Evolutionary conservation across 2,888 invertebrate species (phyloP), one percentile per base, ranked within the genome.

Genomic region (Chymomyza procnemis): DNA sequence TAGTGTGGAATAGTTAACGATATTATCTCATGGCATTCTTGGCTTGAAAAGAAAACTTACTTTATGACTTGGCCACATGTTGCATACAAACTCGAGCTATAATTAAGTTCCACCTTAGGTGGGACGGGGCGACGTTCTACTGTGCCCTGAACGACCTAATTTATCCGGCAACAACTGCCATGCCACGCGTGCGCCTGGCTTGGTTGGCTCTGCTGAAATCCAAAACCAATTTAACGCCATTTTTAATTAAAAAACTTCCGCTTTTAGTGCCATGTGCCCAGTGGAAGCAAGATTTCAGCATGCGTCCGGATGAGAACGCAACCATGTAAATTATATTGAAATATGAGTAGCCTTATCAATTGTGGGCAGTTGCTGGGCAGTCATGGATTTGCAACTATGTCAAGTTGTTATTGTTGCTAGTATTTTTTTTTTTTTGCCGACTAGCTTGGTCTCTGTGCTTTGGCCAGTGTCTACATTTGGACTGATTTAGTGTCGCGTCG

Each of bases 401-500:
- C 81, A 84, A 81, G 81, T 78, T 83, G 75, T 71, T 66, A 56
- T 46, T 60, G 46, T 54, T 18, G 48, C n/a, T 18, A n/a, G n/a
- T 16, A n/a, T n/a, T 16, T 5, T 48, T n/a, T n/a, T n/a, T n/a
- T n/a, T n/a, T n/a, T n/a, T n/a, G n/a, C n/a, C n/a, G n/a, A 18
- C 50, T 50, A 9, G 50, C 16, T 9, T 55, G 55, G 64, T 56
- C 62, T 60, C 30, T 41, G 55, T 34, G 80, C 71, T 74, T 74
- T 26, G 26, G 26, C 26, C 26, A 26, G 26, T 26, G 26, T 26
- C 26, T 26, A 8, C 26, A 6, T 22, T 26, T 82, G 87, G 88
- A 88, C 85, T 87, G 87, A 85, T 79, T 81, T 84, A 84, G 81
- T 72, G 79, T 86, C 77, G 75, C 84, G 81, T 79, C 79, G 84